Base-by-base conservation (phyloP, 1,140 invertebrate genomes). In the Drosophila watanabei region DNA sequence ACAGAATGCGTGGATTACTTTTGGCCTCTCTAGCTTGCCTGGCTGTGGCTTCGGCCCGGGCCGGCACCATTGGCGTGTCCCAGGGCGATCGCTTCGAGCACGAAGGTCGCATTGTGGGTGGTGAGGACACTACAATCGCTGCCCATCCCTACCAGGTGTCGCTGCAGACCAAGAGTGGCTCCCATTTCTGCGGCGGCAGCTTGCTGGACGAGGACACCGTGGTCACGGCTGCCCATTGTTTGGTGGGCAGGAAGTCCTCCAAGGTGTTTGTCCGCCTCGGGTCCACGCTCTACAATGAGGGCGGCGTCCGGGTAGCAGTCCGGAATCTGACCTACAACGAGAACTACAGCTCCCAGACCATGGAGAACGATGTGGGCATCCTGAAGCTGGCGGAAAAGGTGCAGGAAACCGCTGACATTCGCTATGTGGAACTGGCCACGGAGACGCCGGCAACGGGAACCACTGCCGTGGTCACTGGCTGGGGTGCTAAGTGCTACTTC, bases 111-210 rank as follows among this genome's bases (percentile, higher is more conserved):
- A 88, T 91, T 69, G 82, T 91, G 10, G 80, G 77, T 10, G 85
- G 85, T 48, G 48, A 63, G 51, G 76, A 76, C 7, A 83, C 80
- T 0, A 78, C 65, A 0, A 89, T 91, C 20, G 8, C 28, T 2
- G 56, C 52, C 8, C 71, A 83, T 73, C 87, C 87, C 18, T 85
- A 82, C 33, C 82, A 86, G 41, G 68, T 77, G 8, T 83, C 80
- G 2, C 48, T 89, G 66, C 85, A 83, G 43, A 61, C 48, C 6
- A 72, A 68, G 14, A 59, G 75, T 16, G 49, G 48, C 7, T 30
- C 24, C 5, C 93, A 93, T 69, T 69, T 61, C 18, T 95, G 95
- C 68, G 95, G 95, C 4, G 95, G 94, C n/a, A 94, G 94, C 16
- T 92, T 95, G 51, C 92, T 95, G 72, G 24, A 56, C 10, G 13